Evolutionary conservation across 2,888 invertebrate species (phyloP).

Genomic region (Hirudinaria manillensis): DNA sequence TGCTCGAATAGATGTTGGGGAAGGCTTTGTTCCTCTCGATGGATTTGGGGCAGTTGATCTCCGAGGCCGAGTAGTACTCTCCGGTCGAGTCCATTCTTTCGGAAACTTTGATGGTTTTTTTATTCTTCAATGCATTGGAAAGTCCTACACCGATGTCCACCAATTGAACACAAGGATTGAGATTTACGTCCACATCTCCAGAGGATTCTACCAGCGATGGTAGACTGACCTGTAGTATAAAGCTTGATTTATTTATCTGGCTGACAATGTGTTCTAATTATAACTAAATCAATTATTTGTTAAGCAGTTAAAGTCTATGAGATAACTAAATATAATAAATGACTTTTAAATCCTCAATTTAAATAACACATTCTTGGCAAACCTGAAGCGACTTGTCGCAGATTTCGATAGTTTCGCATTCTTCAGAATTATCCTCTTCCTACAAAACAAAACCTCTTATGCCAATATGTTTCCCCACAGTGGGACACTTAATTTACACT

Average conservation of each 20-base stretch:
- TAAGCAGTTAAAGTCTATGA: too few relatives aligned
- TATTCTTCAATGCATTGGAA: background rate
- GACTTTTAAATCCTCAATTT: too few relatives aligned
- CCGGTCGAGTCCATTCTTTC: background rate
- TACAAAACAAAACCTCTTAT: too few relatives aligned
- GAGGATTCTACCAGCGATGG: background rate
- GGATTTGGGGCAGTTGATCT: background rate
- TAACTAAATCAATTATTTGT: too few relatives aligned
- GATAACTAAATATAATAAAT: too few relatives aligned
- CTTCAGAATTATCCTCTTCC: too few relatives aligned
- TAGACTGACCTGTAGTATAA: background rate
- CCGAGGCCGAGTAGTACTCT: background rate
- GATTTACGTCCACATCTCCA: background rate
- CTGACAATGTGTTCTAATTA: too few relatives aligned
- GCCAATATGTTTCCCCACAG: too few relatives aligned
- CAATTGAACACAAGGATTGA: background rate
- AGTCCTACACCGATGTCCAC: background rate
- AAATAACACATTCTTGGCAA: too few relatives aligned
- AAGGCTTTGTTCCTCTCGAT: background rate
- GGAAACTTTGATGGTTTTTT: background rate
- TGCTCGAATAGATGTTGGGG: conserved; percentile 6
- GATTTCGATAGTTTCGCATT: too few relatives aligned
- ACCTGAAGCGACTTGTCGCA: too few relatives aligned
- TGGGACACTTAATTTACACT: too few relatives aligned
- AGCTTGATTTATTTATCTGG: background rate